Evolutionary conservation across 2,113 vertebrate genomes (phyloP).

Genomic region (Cephalopholis sonnerati): DNA sequence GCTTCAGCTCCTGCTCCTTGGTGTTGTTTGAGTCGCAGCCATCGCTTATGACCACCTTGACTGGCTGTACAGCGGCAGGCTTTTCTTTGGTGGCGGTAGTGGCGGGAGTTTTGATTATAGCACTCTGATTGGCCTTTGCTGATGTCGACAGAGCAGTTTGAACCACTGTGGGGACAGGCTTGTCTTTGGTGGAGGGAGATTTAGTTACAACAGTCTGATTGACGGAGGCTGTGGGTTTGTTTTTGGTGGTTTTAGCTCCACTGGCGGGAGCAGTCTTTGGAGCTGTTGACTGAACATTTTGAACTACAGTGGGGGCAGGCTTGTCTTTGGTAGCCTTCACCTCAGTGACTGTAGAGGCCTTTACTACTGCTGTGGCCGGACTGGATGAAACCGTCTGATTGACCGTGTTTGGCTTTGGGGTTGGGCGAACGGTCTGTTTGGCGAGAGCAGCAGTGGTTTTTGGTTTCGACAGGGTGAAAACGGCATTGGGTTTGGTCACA

Average conservation of each 20-base stretch:
- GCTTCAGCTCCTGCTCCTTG: constrained; percentile 74
- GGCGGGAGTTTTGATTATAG: constrained; percentile 34
- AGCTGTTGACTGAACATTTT: constrained; percentile 46
- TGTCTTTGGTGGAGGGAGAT: constrained; percentile 57
- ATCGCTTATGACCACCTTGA: constrained; percentile 80
- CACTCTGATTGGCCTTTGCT: constrained; percentile 51
- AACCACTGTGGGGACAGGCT: constrained; percentile 16
- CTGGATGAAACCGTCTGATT: constrained; percentile 64
- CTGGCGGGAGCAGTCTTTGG: constrained; percentile 30
- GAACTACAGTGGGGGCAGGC: constrained; percentile 29
- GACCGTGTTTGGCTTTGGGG: constrained; percentile 71
- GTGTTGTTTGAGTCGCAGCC: constrained; percentile 66
- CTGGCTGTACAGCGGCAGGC: constrained; percentile 50
- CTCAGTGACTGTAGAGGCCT: constrained; percentile 45
- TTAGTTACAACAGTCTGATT: constrained; percentile 64
- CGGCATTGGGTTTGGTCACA: constrained; percentile 62
- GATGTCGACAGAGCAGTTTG: constrained; percentile 29
- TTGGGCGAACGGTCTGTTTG: constrained; percentile 61
- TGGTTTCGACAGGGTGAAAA: constrained; percentile 74
- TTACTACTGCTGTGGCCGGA: constrained; percentile 41
- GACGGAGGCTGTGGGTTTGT: constrained; percentile 38
- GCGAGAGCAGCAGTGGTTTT: constrained; percentile 64
- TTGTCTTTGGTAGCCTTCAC: constrained; percentile 58
- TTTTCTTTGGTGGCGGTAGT: constrained; percentile 59
- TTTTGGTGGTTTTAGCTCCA: constrained; percentile 60